A percentile compares a stretch with the other conserved stretches of the same genome.
These are phyloP conservation scores for Pholis gunnellus DNA, from an alignment of 2,113 vertebrate species.

Conservation along the genomic window DNA sequence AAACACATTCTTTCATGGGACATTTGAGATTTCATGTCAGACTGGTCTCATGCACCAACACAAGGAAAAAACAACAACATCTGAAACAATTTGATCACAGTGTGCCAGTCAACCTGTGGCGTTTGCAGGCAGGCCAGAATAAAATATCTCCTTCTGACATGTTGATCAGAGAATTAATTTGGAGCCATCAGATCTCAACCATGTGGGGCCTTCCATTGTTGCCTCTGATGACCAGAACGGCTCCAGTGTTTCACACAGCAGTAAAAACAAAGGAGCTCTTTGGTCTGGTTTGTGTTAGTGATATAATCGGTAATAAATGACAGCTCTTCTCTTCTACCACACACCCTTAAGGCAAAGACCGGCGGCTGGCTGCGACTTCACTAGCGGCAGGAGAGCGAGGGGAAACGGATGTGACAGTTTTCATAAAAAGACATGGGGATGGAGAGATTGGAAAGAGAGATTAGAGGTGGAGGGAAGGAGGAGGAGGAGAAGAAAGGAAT, in stretches of 20 bases:
- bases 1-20: background rate
- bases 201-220: slow-evolving; percentile 38
- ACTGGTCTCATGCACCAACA: background rate
- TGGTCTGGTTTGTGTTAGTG: slow-evolving; percentile 74
- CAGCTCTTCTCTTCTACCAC: slow-evolving; percentile 71
- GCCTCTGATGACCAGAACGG: slow-evolving; percentile 46
- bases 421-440: slow-evolving; percentile 46
- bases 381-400: slow-evolving; percentile 56
- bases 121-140: background rate
- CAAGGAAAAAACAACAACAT: background rate
- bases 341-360: slow-evolving; percentile 53
- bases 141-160: slow-evolving; percentile 1
- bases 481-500: slow-evolving; percentile 24
- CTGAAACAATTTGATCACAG: slow-evolving; percentile 6
- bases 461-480: slow-evolving; percentile 16
- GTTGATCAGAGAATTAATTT: slow-evolving; percentile 50
- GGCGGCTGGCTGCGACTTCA: slow-evolving; percentile 64
- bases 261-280: slow-evolving; percentile 58
- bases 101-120: slow-evolving; percentile 6
- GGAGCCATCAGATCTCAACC: slow-evolving; percentile 37
- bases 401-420: slow-evolving; percentile 53
- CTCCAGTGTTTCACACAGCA: slow-evolving; percentile 50
- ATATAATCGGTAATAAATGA: slow-evolving; percentile 71
- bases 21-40: slow-evolving; percentile 22
- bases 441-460: slow-evolving; percentile 42